Percentiles rank a stretch among this genome's conserved stretches.
These are phyloP conservation scores for Sarcophaga peregrina DNA, from an alignment of 1,140 invertebrate species.

Conservation along the genomic window DNA sequence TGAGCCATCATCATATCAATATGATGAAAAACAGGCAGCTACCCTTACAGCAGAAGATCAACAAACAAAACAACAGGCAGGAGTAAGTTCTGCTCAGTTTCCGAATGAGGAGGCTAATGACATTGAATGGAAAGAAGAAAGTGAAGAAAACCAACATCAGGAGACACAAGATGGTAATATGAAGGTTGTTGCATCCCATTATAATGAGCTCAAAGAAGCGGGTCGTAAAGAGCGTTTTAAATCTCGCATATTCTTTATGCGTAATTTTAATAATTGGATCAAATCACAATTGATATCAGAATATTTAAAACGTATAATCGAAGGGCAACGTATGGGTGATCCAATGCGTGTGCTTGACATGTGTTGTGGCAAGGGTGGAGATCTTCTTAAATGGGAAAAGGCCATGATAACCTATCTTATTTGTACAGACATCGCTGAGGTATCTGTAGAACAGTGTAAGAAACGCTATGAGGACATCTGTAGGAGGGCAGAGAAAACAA, in stretches of 20 bases:
- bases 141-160: conserved; percentile 5
- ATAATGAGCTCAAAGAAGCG: conserved; percentile 85
- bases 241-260: conserved; percentile 90
- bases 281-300: conserved; percentile 92
- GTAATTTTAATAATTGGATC: conserved; percentile 99
- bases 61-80: background rate
- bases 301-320: conserved; percentile 74
- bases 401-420: conserved; percentile 86
- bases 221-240: conserved; percentile 82
- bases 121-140: conserved; percentile 19
- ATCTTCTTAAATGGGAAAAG: conserved; percentile 95
- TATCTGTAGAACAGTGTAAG: conserved; percentile 89
- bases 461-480: conserved; percentile 74
- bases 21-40: too few relatives aligned
- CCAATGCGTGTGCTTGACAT: conserved; percentile 77
- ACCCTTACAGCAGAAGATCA: background rate
- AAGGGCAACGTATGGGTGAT: conserved; percentile 71
- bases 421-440: conserved; percentile 93
- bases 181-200: conserved; percentile 82
- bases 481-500: conserved; percentile 57
- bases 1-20: background rate
- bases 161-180: conserved; percentile 64
- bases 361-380: conserved; percentile 96
- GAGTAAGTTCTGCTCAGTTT: background rate
- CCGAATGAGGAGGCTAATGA: conserved; percentile 16